Conservation (phyloP, 2,797 vertebrate species). For the Mareca penelope region DNA sequence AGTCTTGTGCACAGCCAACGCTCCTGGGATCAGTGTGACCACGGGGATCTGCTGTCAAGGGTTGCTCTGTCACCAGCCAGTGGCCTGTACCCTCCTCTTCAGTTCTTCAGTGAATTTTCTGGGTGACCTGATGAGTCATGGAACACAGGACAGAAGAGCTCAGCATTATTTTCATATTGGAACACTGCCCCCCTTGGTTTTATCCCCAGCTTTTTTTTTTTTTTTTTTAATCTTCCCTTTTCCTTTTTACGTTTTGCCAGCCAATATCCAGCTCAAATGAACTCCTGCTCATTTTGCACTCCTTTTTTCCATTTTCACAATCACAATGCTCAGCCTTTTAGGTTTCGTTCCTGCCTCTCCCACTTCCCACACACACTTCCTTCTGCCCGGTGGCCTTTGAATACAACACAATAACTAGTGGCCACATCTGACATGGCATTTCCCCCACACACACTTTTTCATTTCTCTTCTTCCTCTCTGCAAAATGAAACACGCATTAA, state of each 20-base stretch:
- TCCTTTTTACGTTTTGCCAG: not conserved
- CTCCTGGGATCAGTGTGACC: accelerated
- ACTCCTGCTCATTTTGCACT: not conserved
- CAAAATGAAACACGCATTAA: not conserved
- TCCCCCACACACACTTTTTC: not conserved
- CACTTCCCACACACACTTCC: slow-evolving; percentile 6
- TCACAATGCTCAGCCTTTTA: not conserved
- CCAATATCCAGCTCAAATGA: not conserved
- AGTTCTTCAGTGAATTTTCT: not conserved
- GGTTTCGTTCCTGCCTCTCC: slow-evolving; percentile 22
- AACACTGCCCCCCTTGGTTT: not conserved
- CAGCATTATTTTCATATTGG: not conserved
- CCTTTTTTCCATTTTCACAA: not conserved
- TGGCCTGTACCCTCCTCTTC: not conserved
- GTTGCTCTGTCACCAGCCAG: not conserved
- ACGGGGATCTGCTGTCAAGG: not conserved
- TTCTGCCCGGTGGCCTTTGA: not conserved
- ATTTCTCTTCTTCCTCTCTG: not conserved
- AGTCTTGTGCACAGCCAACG: not conserved
- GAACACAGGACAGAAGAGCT: not conserved
- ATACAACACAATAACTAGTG: not conserved
- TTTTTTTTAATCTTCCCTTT: not conserved
- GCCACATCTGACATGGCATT: not conserved
- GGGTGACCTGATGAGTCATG: not conserved
- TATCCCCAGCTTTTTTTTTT: not conserved